Percentiles rank a stretch among this genome's conserved stretches.
Evolutionary conservation across 2,888 invertebrate species (phyloP).

Genomic region (Acholoe squamosa): DNA sequence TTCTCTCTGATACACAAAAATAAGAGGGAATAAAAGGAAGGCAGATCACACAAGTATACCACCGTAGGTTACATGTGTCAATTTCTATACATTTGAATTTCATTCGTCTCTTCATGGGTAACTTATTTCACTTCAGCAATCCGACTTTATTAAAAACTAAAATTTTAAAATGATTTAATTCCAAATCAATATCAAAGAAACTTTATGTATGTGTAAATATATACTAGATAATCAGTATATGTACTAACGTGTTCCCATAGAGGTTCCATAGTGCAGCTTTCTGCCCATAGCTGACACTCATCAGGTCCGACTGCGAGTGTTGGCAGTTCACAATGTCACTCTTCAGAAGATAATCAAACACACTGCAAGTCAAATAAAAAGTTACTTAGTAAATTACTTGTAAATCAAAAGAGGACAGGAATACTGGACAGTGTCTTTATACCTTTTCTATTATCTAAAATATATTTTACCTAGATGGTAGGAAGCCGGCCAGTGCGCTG

Average conservation of each 20-base stretch:
- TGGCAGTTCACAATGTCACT: conserved; percentile 94
- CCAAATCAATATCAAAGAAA: no score
- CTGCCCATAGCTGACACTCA: conserved; percentile 91
- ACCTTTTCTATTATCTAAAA: no score
- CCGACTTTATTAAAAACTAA: neutral
- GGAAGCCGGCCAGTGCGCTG: conserved; percentile 88
- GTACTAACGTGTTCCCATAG: conserved; percentile 90
- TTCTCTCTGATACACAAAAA: neutral
- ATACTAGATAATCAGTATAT: no score
- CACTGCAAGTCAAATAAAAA: conserved; percentile 74
- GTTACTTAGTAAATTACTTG: neutral
- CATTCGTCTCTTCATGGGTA: no score
- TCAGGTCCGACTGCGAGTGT: conserved; percentile 91
- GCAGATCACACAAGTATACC: no score
- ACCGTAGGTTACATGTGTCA: no score
- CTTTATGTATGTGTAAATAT: no score
- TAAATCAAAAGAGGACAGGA: neutral
- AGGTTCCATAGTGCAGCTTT: conserved; percentile 92
- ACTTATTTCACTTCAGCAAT: neutral
- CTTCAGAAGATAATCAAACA: conserved; percentile 89
- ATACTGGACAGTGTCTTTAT: no score
- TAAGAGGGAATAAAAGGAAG: no score
- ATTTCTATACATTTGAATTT: no score
- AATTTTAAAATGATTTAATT: no score
- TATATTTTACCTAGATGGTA: conserved; percentile 86